These are phyloP conservation scores for Drosophila engyochracea DNA, from an alignment of 2,888 invertebrate species.

Conservation along the genomic window DNA sequence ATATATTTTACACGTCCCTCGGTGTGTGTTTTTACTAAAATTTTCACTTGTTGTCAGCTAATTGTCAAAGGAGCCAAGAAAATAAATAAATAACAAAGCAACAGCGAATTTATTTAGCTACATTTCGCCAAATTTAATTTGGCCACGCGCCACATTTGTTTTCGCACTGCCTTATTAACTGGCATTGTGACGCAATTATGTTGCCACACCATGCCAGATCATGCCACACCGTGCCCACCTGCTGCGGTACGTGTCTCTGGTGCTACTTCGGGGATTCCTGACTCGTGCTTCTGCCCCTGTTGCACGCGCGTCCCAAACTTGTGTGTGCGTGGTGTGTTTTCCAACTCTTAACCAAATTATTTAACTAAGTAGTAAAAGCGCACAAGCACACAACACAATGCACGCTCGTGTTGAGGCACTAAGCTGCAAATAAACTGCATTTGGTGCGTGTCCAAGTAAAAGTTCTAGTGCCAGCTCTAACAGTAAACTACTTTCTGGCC, in stretches of 20 bases:
- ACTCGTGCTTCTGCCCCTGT: conserved; percentile 39
- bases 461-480: conserved; percentile 4
- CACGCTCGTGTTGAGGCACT: conserved; percentile 22
- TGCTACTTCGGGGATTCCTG: conserved; percentile 40
- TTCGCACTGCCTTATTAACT: conserved; percentile 60
- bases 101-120: conserved; percentile 23
- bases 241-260: conserved; percentile 58
- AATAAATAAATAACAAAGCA: conserved; percentile 7
- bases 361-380: conserved; percentile 74
- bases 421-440: conserved; percentile 28
- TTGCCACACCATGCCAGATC: conserved; percentile 41
- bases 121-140: conserved; percentile 58
- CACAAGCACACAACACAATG: conserved; percentile 56
- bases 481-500: neutral
- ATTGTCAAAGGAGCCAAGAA: conserved; percentile 25
- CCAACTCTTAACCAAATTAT: conserved; percentile 74
- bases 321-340: conserved; percentile 30
- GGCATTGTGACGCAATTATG: conserved; percentile 74
- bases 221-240: conserved; percentile 7
- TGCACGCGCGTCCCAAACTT: conserved; percentile 62
- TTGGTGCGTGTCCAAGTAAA: conserved; percentile 9
- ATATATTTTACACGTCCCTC: conserved; percentile 17
- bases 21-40: neutral
- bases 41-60: conserved; percentile 26
- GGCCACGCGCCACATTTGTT: conserved; percentile 48